Percentiles rank a stretch among this genome's conserved stretches.
phyloP scores from a whole-genome alignment of 2,797 vertebrate species.

The Bradypus variegatus region DNA sequence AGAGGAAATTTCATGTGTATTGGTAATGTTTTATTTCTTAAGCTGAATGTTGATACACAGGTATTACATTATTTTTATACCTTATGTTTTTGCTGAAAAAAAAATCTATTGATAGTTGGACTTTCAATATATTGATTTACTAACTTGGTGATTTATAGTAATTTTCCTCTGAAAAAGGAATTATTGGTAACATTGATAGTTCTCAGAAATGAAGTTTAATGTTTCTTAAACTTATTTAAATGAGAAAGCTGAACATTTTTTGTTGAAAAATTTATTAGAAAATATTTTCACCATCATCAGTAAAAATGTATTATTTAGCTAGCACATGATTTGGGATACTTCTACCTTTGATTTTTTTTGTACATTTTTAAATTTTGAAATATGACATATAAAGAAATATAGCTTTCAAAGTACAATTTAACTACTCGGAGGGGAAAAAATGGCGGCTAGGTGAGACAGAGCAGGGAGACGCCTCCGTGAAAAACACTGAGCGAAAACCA shows the following conservation, averaged over 20 bases:
- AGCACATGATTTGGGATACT: background rate
- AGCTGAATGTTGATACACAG: background rate
- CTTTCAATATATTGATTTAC: background rate
- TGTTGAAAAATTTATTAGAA: background rate
- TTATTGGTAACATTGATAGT: background rate
- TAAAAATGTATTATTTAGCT: background rate
- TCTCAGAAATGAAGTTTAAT: background rate
- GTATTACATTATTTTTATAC: background rate
- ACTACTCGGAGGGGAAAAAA: no score
- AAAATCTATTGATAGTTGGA: background rate
- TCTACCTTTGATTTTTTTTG: background rate
- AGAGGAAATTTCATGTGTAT: background rate
- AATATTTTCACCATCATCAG: constrained; percentile 1
- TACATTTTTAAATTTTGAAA: no score
- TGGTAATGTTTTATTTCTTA: background rate
- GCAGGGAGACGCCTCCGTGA: no score
- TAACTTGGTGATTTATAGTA: background rate
- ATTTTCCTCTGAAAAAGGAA: constrained; percentile 19
- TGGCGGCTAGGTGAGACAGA: no score
- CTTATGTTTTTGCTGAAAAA: background rate
- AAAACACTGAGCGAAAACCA: no score
- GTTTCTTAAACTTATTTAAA: constrained; percentile 3
- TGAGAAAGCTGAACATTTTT: constrained; percentile 9
- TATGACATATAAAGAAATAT: no score
- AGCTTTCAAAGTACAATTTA: no score